Conservation (phyloP, 2,113 vertebrate species). For the Ranitomeya variabilis region DNA sequence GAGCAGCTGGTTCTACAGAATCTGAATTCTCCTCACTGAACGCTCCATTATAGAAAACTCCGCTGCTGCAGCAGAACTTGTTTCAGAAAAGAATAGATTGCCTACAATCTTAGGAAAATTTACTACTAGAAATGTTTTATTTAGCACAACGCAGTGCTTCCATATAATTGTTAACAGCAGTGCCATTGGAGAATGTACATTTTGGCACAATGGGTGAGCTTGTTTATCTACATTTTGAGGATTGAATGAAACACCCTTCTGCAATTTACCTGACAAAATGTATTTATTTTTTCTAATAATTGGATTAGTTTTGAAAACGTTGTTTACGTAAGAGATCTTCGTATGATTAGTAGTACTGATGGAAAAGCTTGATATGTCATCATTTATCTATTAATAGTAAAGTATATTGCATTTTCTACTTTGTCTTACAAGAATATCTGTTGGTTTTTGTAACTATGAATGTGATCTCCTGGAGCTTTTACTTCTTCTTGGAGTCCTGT, state of each 20-base stretch:
- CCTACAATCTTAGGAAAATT: too few species aligned
- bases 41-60: too few species aligned
- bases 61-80: too few species aligned
- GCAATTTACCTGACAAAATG: neutral
- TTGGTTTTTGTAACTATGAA: slow-evolving; percentile 36
- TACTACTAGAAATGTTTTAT: too few species aligned
- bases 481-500: slow-evolving; percentile 14
- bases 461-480: slow-evolving; percentile 41
- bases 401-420: slow-evolving; percentile 8
- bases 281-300: neutral
- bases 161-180: too few species aligned
- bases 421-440: neutral
- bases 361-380: neutral
- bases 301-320: neutral
- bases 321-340: neutral
- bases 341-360: neutral
- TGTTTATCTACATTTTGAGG: neutral
- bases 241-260: neutral
- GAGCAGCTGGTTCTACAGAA: too few species aligned
- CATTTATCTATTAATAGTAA: neutral
- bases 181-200: too few species aligned
- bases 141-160: too few species aligned
- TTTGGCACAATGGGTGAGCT: neutral
- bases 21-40: too few species aligned
- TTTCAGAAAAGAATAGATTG: too few species aligned